Conservation (phyloP, 2,113 vertebrate species). For the Pundamilia nyererei region DNA sequence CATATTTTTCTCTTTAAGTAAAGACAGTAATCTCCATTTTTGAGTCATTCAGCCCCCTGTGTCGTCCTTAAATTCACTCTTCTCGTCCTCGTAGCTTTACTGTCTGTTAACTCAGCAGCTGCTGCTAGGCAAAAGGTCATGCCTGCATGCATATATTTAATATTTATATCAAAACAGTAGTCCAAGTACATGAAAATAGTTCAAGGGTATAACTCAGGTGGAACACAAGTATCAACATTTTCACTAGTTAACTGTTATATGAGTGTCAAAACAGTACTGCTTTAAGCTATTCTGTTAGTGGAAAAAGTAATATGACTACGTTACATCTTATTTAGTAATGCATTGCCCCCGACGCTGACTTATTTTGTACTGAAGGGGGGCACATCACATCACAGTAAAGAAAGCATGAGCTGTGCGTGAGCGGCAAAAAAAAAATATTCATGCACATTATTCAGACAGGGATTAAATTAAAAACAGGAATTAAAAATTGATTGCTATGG, state of each 20-base stretch:
- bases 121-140: slow-evolving; percentile 21
- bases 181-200: not conserved
- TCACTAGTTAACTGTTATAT: slow-evolving; percentile 2
- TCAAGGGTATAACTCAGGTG: not conserved
- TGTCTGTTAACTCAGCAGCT: not conserved
- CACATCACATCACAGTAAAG: slow-evolving; percentile 11
- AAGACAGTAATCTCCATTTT: not conserved
- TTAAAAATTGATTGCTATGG: not conserved
- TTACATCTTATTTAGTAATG: slow-evolving; percentile 1
- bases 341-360: not conserved
- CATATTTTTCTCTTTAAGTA: not conserved
- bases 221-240: slow-evolving; percentile 10
- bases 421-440: not conserved
- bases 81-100: not conserved
- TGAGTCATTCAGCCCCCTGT: not conserved
- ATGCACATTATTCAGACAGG: not conserved
- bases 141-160: slow-evolving; percentile 39
- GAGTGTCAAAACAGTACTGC: slow-evolving; percentile 1
- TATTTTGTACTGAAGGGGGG: not conserved
- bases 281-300: slow-evolving; percentile 11
- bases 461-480: not conserved
- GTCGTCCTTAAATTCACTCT: not conserved
- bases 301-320: slow-evolving; percentile 17
- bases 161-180: slow-evolving; percentile 29
- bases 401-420: slow-evolving; percentile 5